Evolutionary conservation across 2,113 vertebrate genomes (phyloP).

Genomic region (Marmota flaviventris): DNA sequence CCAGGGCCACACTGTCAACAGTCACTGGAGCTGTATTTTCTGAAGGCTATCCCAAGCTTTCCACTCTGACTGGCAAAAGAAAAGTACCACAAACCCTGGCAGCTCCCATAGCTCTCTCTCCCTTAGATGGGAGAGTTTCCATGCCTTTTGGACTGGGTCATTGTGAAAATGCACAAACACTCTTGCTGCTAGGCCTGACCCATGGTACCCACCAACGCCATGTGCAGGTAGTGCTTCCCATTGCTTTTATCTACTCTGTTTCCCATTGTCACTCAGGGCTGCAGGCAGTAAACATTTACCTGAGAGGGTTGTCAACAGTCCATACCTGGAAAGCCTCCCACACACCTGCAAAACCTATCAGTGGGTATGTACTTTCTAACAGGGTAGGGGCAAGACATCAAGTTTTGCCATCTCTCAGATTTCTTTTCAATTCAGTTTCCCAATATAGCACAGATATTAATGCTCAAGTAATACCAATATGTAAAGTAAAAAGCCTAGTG

Average conservation of each 20-base stretch:
- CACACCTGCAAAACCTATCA: neutral
- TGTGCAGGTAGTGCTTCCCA: neutral
- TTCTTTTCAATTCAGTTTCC: slow-evolving; percentile 10
- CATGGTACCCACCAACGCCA: neutral
- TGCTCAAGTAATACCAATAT: neutral
- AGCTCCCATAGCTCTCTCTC: neutral
- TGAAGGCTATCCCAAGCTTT: neutral
- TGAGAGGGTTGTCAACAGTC: neutral
- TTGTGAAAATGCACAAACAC: neutral
- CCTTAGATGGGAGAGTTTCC: neutral
- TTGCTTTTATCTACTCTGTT: neutral
- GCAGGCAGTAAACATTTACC: neutral
- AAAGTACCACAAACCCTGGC: neutral
- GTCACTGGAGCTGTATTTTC: neutral
- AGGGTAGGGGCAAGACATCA: neutral
- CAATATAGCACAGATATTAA: neutral
- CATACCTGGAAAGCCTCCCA: neutral
- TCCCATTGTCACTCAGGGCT: neutral
- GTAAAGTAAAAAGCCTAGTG: neutral
- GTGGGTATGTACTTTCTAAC: neutral
- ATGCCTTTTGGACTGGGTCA: neutral
- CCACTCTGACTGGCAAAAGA: neutral
- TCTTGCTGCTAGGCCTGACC: neutral
- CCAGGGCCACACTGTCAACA: neutral
- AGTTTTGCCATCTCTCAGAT: neutral